Evolutionary conservation across 2,797 vertebrate species (phyloP), one percentile per base, ranked within the genome.

Genomic region (Hoplostethus atlanticus): DNA sequence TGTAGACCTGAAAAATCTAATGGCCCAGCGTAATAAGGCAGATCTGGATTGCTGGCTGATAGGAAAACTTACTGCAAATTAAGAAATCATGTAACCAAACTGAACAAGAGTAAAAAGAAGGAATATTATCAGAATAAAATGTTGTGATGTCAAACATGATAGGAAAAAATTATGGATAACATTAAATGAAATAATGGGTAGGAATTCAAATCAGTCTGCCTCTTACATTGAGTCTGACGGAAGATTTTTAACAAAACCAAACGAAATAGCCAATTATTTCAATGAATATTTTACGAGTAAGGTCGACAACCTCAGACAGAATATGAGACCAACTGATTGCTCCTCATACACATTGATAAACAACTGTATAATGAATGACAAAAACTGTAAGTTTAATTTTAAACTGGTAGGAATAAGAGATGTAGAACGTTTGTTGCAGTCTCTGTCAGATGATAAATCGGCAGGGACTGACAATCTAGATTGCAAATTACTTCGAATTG

Each of bases 191-290:
- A 61, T 61, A 13, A 47, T 61, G 25, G 42, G 58, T 8, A 15
- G 42, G 17, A 57, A 57, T 28, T 57, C 15, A 21, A 42, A 40
- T 16, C 7, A 10, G 56, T 8, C 16, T 40, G 15, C 16, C 56
- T 21, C 56, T 21, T 59, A 17, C 5, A 21, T 59, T 59, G 56
- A 59, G 10, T 7, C n/a, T 16, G 34, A 42, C 7, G 17, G 56
- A 21, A 15, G 42, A 17, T 59, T 21, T 31, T 11, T 59, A 21
- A 59, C 38, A 12, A 42, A 59, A 59, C 34, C n/a, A n/a, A n/a
- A n/a, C n/a, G n/a, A n/a, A n/a, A n/a, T 36, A 59, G n/a, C 16
- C 11, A 59, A 59, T 42, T 59, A 59, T 59, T 59, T 59, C 21
- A 59, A 42, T 59, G 17, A 59, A 16, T 42, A 21, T 21, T 59